Evolutionary conservation across 2,113 vertebrate species (phyloP), one percentile per base, ranked within the genome.

Genomic region (Odontesthes bonariensis): DNA sequence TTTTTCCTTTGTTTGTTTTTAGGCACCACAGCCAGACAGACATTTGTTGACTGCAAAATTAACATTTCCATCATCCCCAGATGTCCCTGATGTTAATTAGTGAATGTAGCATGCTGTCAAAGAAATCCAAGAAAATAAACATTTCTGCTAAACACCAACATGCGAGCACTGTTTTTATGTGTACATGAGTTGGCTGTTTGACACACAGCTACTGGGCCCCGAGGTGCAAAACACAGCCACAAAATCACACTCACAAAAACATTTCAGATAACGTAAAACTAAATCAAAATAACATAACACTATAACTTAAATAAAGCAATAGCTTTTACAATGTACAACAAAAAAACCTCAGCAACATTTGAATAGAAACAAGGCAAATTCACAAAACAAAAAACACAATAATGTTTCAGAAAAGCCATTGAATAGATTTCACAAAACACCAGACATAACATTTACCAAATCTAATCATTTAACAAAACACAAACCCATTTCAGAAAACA

Each of bases 51-150:
- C 20, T 44, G 38, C 53, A 33, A 19, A 23, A 35, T 47, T 31
- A 33, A 33, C 14, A 35, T 49, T 58, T 49, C 56, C 32, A 38
- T 52, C 20, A 64, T 33, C 19, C 61, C 32, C 14, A 4, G 67
- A 49, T 27, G 33, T 17, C 33, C 44, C 19, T 52, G 10, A 11
- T 61, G 47, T 31, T 61, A 59, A 67, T 60, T 65, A 73, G 5
- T 8, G 0, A 54, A 40, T 35, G 46, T 51, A 52, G 51, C 35
- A 38, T 38, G 35, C 35, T 38, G 35, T 38, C 35, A 38, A 38
- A 38, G 35, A 38, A 38, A 10, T 38, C 35, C 6, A 38, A 38
- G 35, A 38, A 38, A 38, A 38, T 38, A 38, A 7, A 38, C 35
- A 27, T 27, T 17, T 40, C 40, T 12, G 38, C 27, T 55, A 47